phyloP scores from a whole-genome alignment of 2,797 vertebrate genomes.

The Pseudopleuronectes americanus region DNA sequence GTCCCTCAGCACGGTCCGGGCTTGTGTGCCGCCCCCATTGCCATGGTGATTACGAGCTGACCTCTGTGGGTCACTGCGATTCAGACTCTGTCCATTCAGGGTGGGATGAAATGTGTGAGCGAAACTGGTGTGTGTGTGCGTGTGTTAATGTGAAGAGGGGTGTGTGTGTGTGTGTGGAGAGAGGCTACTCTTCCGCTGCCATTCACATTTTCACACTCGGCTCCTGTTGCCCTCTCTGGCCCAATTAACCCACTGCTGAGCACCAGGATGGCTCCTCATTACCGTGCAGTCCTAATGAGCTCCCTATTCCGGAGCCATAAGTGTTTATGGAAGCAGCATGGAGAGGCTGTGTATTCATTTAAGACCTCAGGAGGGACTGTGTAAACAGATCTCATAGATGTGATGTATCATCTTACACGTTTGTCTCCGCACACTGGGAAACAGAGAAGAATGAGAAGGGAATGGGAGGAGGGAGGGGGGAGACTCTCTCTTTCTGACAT shows the following conservation, averaged over 20 bases:
- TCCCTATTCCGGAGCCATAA: constrained; percentile 56
- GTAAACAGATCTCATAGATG: constrained; percentile 66
- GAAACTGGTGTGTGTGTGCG: constrained; percentile 10
- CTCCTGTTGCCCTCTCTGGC: constrained; percentile 62
- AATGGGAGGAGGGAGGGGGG: neutral
- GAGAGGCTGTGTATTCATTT: constrained; percentile 54
- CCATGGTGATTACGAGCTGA: constrained; percentile 80
- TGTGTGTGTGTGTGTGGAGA: constrained; percentile 19
- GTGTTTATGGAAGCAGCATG: constrained; percentile 59
- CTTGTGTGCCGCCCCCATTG: constrained; percentile 61
- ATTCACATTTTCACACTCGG: constrained; percentile 58
- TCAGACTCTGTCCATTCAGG: constrained; percentile 69
- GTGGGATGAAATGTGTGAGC: constrained; percentile 51
- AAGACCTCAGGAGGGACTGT: constrained; percentile 48
- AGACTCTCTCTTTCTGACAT: constrained; percentile 9
- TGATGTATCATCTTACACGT: constrained; percentile 16
- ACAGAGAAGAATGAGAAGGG: neutral
- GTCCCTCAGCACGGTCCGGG: constrained; percentile 48
- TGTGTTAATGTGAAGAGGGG: neutral
- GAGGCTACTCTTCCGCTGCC: constrained; percentile 41
- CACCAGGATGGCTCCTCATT: constrained; percentile 75
- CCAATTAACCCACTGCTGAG: constrained; percentile 81
- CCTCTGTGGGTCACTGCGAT: constrained; percentile 62
- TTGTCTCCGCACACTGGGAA: neutral
- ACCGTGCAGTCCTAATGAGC: constrained; percentile 71